phyloP scores from a whole-genome alignment of 2,888 invertebrate genomes.

The Tenthredo mesomela region DNA sequence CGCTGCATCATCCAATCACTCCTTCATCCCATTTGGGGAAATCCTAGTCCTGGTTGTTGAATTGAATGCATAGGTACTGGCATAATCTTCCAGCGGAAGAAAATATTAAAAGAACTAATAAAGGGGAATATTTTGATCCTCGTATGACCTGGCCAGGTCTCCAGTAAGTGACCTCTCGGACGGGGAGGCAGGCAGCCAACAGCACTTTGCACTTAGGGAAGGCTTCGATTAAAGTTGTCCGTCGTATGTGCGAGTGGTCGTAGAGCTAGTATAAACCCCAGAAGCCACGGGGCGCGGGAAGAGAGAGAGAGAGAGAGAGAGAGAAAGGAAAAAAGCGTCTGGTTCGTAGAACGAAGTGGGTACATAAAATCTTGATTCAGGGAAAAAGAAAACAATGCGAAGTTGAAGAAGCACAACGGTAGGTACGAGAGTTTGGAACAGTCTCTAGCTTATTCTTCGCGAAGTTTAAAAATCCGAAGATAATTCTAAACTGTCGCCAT shows the following conservation, averaged over 20 bases:
- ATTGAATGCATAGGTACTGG: too few relatives aligned
- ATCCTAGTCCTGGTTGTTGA: neutral
- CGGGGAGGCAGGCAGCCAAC: slow-evolving; percentile 67
- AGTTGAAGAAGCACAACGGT: neutral
- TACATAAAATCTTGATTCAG: neutral
- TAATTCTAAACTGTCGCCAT: neutral
- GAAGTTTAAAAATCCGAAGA: neutral
- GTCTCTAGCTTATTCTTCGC: neutral
- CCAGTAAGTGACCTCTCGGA: slow-evolving; percentile 66
- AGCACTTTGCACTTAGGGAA: slow-evolving; percentile 72
- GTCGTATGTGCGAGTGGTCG: slow-evolving; percentile 58
- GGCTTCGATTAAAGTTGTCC: slow-evolving; percentile 70
- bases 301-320: slow-evolving; percentile 13
- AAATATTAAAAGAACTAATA: neutral
- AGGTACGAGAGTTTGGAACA: too few relatives aligned
- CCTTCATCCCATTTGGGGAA: neutral
- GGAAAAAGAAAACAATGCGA: neutral
- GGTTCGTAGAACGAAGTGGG: slow-evolving; percentile 41
- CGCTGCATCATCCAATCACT: neutral
- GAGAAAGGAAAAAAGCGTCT: slow-evolving; percentile 52
- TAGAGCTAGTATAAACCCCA: neutral
- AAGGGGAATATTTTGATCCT: neutral
- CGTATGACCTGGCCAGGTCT: slow-evolving; percentile 6
- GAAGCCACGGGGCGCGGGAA: slow-evolving; percentile 52
- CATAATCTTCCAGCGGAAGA: neutral